Base-by-base conservation (phyloP, 2,888 invertebrate genomes). In the Agonopterix arenella region DNA sequence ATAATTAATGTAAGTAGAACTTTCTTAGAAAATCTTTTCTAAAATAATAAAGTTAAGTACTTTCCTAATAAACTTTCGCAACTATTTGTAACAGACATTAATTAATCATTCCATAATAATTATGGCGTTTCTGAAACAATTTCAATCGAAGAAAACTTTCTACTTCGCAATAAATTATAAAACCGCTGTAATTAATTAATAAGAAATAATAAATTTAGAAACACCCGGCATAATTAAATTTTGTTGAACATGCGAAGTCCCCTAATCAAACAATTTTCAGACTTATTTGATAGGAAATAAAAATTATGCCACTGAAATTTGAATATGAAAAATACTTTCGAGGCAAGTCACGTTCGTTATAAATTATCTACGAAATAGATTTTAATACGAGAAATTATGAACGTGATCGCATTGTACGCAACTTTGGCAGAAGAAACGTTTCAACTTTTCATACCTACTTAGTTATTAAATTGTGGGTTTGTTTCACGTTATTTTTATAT, bases 291-390 rank as follows among this genome's bases (percentile, higher is more conserved):
- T 28, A 5, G 28, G 28, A 28, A 28, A 28, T 28, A 28, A 28
- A 28, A 28, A 28, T 28, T 5, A 28, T 28, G 28, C 28, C 1
- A 5, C 7, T 5, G 28, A 18, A 18, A 18, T 18, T 18, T 18
- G 18, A 4, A 18, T 5, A 5, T 7, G 28, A 28, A 28, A 28
- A 28, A 28, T 28, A 28, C 28, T 5, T 28, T 7, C 5, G 40
- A 48, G 51, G 53, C 59, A 11, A 45, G 55, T 55, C 77, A 76
- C 75, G 79, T 76, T 64, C 61, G 60, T 78, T 72, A 80, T 76
- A 76, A 77, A 78, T 75, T 79, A 76, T 62, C 63, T 59, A 62
- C 68, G 64, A 70, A 73, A 76, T 72, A 71, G 60, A 74, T 75
- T 78, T 73, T 72, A 80, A 80, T 75, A 69, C 62, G 66, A 62